A percentile compares a stretch with the other conserved stretches of the same genome.
These are phyloP conservation scores for Periphyllus acericola DNA, from an alignment of 2,888 invertebrate genomes.

Conservation along the genomic window DNA sequence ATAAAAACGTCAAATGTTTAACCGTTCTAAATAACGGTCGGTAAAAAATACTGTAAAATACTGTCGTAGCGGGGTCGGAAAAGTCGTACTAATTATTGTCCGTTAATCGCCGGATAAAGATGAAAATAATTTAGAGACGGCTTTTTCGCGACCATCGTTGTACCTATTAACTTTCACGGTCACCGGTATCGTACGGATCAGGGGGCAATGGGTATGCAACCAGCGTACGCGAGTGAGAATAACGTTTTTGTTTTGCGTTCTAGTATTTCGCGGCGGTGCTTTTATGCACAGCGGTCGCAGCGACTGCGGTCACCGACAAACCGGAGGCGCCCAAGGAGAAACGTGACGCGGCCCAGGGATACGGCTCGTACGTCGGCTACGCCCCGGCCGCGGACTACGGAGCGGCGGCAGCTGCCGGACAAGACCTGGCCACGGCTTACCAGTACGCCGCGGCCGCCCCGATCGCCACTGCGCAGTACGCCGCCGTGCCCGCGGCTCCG, in stretches of 20 bases:
- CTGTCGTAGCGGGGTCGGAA: too few relatives aligned
- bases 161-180: too few relatives aligned
- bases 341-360: not conserved
- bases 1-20: too few relatives aligned
- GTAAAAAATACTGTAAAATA: too few relatives aligned
- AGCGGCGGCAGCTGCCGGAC: conserved; percentile 18
- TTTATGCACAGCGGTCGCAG: not conserved
- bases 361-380: conserved; percentile 38
- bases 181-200: too few relatives aligned
- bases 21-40: too few relatives aligned
- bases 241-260: conserved; percentile 15
- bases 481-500: conserved; percentile 8
- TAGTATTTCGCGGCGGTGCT: conserved; percentile 46
- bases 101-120: too few relatives aligned
- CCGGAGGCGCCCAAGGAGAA: not conserved
- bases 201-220: not conserved
- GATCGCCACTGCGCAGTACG: conserved; percentile 27
- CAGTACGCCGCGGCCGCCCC: conserved; percentile 25
- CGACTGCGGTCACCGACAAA: not conserved
- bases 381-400: conserved; percentile 38
- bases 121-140: too few relatives aligned
- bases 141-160: too few relatives aligned
- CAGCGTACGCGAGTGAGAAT: not conserved
- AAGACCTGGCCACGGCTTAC: not conserved
- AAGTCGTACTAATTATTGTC: too few relatives aligned